Base-by-base conservation (phyloP, 2,797 vertebrate genomes). In the Mastacembelus armatus region DNA sequence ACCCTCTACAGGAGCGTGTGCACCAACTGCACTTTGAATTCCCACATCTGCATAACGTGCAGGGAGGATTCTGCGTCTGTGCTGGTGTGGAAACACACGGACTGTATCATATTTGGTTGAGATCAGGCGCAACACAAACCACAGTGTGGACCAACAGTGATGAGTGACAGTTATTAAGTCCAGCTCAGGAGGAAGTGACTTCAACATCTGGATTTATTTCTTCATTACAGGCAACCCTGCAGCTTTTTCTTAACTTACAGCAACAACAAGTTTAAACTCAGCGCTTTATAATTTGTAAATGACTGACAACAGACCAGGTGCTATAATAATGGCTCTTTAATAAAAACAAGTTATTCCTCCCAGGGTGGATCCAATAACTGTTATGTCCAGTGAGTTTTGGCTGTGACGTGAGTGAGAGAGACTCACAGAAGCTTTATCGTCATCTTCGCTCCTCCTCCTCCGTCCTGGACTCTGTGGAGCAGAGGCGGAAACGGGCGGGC, bases 241-340 rank as follows among this genome's bases (percentile, higher is more conserved):
- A 8, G 5, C 30, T 32, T 2, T 2, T 32, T 32, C n/a, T n/a
- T n/a, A n/a, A n/a, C n/a, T 12, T 5, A 12, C 15, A 38, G 15
- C 14, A 36, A 15, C 11, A 27, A 15, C 2, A 18, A n/a, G 12
- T 45, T 21, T 12, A 43, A 19, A 35, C 9, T 12, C 6, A n/a
- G n/a, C n/a, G n/a, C n/a, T n/a, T n/a, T 7, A 26, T 1, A 14
- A 2, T 5, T 6, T 21, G 7, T 10, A 56, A 77, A 63, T 45
- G 39, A 55, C 0, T 5, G 55, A 61, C 47, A 70, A 18, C 22
- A 26, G 44, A 36, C 24, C 1, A 3, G 14, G 10, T 0, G 10
- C 6, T 10, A 67, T 77, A 45, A 64, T 0, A 7, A 21, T 0
- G 3, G 24, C 29, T 56, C 61, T 85, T 85, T 87, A 85, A 75